Conservation (phyloP, 1,140 invertebrate genomes). For the Papilio machaon region DNA sequence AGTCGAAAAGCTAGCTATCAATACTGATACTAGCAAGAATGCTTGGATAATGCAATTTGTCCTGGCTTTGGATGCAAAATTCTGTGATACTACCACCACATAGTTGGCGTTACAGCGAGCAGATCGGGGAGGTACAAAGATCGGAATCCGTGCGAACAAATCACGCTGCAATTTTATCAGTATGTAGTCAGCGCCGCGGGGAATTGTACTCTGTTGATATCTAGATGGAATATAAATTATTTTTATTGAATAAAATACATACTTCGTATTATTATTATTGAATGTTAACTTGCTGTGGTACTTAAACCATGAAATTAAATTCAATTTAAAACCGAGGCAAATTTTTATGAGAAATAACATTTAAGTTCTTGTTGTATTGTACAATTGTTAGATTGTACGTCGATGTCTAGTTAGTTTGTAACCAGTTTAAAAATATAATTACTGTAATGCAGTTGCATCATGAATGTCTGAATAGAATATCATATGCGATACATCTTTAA, state of each 20-base stretch:
- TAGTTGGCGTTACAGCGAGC: conserved; percentile 62
- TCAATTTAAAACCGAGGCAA: background rate
- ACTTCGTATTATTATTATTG: background rate
- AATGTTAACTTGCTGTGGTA: background rate
- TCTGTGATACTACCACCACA: conserved; percentile 63
- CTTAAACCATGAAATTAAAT: conserved; percentile 4
- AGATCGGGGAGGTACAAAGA: conserved; percentile 70
- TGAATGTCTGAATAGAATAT: conserved; percentile 27
- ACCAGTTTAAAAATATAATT: background rate
- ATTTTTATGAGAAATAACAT: background rate
- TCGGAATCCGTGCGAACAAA: conserved; percentile 67
- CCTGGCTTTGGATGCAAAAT: conserved; percentile 66
- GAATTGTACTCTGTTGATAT: background rate
- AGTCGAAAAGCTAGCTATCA: conserved; percentile 8
- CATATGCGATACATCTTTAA: conserved; percentile 28
- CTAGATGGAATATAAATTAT: conserved; percentile 21
- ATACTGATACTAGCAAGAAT: conserved; percentile 48
- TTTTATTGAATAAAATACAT: conserved; percentile 16
- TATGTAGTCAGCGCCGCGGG: conserved; percentile 26
- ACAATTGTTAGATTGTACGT: background rate
- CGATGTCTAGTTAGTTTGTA: background rate
- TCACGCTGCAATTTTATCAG: conserved; percentile 76
- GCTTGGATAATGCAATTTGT: conserved; percentile 67
- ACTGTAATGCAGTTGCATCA: conserved; percentile 20
- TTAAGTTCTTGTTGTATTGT: background rate